Base-by-base conservation (phyloP, 1,140 invertebrate species). In the Anastrepha ludens region DNA sequence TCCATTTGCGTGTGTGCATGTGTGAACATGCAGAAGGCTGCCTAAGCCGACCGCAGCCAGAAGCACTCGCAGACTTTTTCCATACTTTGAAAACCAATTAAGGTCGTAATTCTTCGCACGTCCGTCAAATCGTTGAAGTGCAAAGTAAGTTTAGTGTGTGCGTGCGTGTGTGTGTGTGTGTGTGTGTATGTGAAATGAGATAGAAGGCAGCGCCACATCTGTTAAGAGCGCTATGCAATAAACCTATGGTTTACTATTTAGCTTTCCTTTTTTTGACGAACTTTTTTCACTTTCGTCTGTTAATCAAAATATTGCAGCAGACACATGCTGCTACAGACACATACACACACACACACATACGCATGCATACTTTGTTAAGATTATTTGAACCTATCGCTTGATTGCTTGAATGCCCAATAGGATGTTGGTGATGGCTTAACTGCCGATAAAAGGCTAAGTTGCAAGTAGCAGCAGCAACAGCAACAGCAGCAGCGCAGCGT, bases 91-190 rank as follows among this genome's bases (percentile, higher is more conserved):
- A 86, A 86, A 86, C 29, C 85, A 86, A 86, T 60, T 86, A 86
- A 86, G 85, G 58, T 44, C 59, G 58, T 86, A 86, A 86, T 86
- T 86, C 85, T 62, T 86, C 85, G 62, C 85, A 86, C 85, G 85
- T 86, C 85, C 60, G 17, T 86, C 85, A 86, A 86, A 55, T 29
- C 47, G 17, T 55, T 17, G 17, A 55, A 29, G 47, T 81, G 17
- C 7, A 20, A 78, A 55, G 47, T 78, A 39, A 78, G n/a, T 9
- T 39, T 44, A 78, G 5, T 39, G n/a, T n/a, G 2, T 20, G 47
- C 39, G 67, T 17, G 17, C 2, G 39, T 50, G 17, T 5, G 13
- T 17, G 2, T 20, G 47, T 39, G 67, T 17, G 17, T 9, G 39
- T 50, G 17, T 5, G 13, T 17, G 4, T 50, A 44, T n/a, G 15